A percentile compares a stretch with the other conserved stretches of the same genome.
These are phyloP conservation scores for Phalanger gymnotis DNA, from an alignment of 2,797 vertebrate genomes.

Conservation along the genomic window DNA sequence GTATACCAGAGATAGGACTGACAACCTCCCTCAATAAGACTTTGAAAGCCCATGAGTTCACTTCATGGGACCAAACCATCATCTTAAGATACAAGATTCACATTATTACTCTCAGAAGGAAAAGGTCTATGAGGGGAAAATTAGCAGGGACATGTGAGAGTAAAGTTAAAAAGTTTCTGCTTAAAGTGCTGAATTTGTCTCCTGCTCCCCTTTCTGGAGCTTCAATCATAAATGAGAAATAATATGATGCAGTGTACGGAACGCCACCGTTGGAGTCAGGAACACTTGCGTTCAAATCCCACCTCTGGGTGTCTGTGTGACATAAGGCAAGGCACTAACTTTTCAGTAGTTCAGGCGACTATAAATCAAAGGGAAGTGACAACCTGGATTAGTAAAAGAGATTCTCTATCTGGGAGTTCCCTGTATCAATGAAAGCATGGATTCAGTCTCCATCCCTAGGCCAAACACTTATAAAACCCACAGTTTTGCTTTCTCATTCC, in stretches of 20 bases:
- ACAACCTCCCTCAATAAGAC: background rate
- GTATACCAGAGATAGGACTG: conserved; percentile 33
- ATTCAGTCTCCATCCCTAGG: background rate
- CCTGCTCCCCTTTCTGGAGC: background rate
- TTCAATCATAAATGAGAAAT: background rate
- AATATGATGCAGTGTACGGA: background rate
- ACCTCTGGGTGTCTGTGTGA: background rate
- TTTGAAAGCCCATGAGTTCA: background rate
- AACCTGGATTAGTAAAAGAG: background rate
- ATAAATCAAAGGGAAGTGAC: background rate
- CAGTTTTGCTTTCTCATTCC: background rate
- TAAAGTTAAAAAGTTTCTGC: background rate
- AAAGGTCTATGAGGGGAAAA: background rate
- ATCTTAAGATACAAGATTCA: background rate
- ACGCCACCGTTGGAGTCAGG: background rate
- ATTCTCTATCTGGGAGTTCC: background rate
- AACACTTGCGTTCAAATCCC: background rate
- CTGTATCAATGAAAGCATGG: background rate
- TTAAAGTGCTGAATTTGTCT: background rate
- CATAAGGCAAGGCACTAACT: background rate
- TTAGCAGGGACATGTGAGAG: background rate
- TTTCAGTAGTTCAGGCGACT: background rate
- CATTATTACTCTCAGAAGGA: background rate
- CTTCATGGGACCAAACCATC: background rate
- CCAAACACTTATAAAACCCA: background rate